Conservation (phyloP, 2,113 vertebrate species). For the Alosa alosa region DNA sequence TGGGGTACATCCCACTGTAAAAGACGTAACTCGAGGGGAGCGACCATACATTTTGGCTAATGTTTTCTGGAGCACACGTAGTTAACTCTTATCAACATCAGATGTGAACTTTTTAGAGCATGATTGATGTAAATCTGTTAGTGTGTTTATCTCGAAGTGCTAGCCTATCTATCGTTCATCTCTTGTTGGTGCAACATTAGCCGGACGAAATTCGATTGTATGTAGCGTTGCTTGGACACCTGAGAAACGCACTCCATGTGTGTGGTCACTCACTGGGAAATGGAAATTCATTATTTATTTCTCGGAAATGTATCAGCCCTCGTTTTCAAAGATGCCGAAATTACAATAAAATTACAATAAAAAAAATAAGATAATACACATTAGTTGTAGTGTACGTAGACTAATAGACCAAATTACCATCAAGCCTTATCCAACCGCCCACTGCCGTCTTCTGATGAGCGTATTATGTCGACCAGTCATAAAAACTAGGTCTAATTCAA, state of each 20-base stretch:
- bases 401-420: no score
- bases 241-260: neutral
- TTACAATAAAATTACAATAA: no score
- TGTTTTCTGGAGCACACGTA: neutral
- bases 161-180: neutral
- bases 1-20: constrained; percentile 39
- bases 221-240: constrained; percentile 12
- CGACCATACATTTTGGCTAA: constrained; percentile 60
- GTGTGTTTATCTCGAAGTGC: neutral
- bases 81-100: neutral
- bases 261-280: neutral
- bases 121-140: neutral
- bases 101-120: neutral
- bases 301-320: no score
- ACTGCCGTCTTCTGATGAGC: no score
- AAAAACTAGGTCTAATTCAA: no score
- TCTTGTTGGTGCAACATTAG: neutral
- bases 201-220: constrained; percentile 7
- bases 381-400: no score
- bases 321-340: no score
- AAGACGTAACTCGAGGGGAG: constrained; percentile 56
- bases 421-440: no score
- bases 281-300: neutral
- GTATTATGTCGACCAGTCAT: no score
- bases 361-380: no score